Conservation (phyloP, 92 coral and sea anemone species). For the Siderastrea siderea region DNA sequence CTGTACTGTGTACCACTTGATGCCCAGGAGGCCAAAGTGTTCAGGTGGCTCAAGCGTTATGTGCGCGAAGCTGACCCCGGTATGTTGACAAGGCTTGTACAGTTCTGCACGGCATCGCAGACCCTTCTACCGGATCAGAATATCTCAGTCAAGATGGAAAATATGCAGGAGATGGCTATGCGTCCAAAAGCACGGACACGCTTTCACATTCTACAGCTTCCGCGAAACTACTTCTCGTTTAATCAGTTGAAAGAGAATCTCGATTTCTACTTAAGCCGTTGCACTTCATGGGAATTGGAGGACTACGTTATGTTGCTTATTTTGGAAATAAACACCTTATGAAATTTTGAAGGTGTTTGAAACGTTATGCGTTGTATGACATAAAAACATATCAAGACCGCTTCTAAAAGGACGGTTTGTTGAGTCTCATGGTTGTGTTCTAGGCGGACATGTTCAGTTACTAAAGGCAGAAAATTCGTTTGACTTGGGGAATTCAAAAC, state of each 20-base stretch:
- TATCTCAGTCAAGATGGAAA: conserved; percentile 37
- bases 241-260: conserved; percentile 43
- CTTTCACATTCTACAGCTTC: conserved; percentile 46
- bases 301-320: background rate
- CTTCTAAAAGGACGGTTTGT: too few relatives aligned
- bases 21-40: background rate
- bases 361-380: too few relatives aligned
- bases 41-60: conserved; percentile 52
- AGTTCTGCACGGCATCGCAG: conserved; percentile 47
- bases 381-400: too few relatives aligned
- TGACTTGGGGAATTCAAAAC: too few relatives aligned
- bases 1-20: background rate
- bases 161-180: conserved; percentile 45
- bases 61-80: conserved; percentile 32
- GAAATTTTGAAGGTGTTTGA: too few relatives aligned
- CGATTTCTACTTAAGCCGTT: conserved; percentile 38
- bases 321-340: too few relatives aligned
- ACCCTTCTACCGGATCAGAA: conserved; percentile 43
- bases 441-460: too few relatives aligned
- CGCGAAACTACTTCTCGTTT: conserved; percentile 49
- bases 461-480: too few relatives aligned
- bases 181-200: conserved; percentile 60
- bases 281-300: conserved; percentile 45
- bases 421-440: too few relatives aligned
- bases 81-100: conserved; percentile 37